phyloP scores from a whole-genome alignment of 2,113 vertebrate genomes.

The Ursus arctos region DNA sequence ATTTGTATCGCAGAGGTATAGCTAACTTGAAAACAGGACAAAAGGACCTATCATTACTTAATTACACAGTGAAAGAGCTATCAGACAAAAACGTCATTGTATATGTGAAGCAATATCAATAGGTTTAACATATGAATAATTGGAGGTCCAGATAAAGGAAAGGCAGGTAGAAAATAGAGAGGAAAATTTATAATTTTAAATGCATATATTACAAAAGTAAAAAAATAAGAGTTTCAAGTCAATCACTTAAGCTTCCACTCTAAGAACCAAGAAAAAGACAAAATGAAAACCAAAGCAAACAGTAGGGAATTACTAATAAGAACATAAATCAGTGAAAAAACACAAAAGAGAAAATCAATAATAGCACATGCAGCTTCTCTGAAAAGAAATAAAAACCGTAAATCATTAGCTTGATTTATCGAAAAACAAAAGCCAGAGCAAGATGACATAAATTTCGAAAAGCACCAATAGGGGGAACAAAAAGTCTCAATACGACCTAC shows the following conservation, averaged over 20 bases:
- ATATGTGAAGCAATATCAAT: neutral
- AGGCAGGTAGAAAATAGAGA: neutral
- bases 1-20: neutral
- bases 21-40: neutral
- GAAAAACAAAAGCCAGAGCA: neutral
- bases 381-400: conserved; percentile 1
- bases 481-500: neutral
- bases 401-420: neutral
- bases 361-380: neutral
- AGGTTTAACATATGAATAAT: neutral
- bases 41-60: neutral
- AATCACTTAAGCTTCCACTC: neutral
- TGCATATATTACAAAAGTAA: neutral
- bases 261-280: neutral
- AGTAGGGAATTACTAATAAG: neutral
- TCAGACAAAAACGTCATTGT: neutral
- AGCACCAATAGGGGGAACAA: neutral
- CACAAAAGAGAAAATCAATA: neutral
- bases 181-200: neutral
- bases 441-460: neutral
- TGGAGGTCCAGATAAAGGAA: neutral
- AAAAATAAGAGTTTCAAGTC: neutral
- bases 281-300: neutral
- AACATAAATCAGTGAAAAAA: neutral
- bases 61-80: neutral